These are phyloP conservation scores for Anticlea derivata DNA, from an alignment of 2,888 invertebrate genomes.

Conservation along the genomic window DNA sequence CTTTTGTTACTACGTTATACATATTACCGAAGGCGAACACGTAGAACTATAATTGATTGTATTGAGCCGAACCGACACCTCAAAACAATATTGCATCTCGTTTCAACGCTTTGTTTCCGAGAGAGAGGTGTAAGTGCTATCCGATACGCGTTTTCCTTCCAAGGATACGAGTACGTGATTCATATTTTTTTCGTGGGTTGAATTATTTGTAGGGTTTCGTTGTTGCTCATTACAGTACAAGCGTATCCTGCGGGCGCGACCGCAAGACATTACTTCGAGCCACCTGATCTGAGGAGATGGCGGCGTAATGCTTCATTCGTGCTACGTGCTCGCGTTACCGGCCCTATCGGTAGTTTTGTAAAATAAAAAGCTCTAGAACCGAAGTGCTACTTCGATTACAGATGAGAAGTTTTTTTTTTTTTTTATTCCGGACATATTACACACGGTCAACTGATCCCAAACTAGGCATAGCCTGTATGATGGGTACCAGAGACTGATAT, in stretches of 20 bases:
- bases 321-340: slow-evolving; percentile 56
- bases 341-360: slow-evolving; percentile 44
- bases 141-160: slow-evolving; percentile 81
- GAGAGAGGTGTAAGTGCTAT: slow-evolving; percentile 66
- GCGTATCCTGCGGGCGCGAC: slow-evolving; percentile 81
- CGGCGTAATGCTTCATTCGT: slow-evolving; percentile 66
- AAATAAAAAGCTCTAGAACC: slow-evolving; percentile 45
- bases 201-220: slow-evolving; percentile 83
- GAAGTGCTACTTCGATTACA: slow-evolving; percentile 36
- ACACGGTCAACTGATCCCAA: too few relatives aligned
- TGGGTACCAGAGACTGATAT: too few relatives aligned
- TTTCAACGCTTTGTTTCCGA: slow-evolving; percentile 47
- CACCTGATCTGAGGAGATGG: slow-evolving; percentile 67
- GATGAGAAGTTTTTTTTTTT: too few relatives aligned
- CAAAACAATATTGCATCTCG: slow-evolving; percentile 67
- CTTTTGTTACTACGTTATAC: slow-evolving; percentile 57
- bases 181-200: slow-evolving; percentile 80
- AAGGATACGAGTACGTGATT: slow-evolving; percentile 82
- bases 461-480: too few relatives aligned
- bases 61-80: slow-evolving; percentile 73
- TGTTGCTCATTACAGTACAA: slow-evolving; percentile 82
- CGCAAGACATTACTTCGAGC: slow-evolving; percentile 74
- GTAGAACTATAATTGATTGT: slow-evolving; percentile 81
- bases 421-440: too few relatives aligned
- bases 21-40: slow-evolving; percentile 72